These are phyloP conservation scores for Megamerina dolium DNA, from an alignment of 2,888 invertebrate species.

Conservation along the genomic window DNA sequence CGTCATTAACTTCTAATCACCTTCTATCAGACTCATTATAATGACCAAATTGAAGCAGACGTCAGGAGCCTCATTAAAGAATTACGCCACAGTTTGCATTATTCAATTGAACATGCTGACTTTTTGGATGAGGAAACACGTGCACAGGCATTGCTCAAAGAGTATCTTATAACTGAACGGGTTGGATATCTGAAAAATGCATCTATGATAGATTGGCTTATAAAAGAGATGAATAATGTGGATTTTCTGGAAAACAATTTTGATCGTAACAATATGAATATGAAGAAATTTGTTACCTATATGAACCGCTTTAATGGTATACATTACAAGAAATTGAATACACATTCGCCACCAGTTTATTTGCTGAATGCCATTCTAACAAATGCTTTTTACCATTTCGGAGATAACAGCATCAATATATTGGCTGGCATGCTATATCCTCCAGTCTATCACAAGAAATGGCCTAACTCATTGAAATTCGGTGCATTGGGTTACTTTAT, in stretches of 20 bases:
- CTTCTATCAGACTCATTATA: conserved; percentile 12
- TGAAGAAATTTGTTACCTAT: conserved; percentile 26
- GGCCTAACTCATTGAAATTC: conserved; percentile 40
- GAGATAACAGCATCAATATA: conserved; percentile 42
- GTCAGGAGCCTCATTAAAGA: conserved; percentile 31
- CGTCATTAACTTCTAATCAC: neutral
- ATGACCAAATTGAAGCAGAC: conserved; percentile 26
- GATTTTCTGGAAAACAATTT: conserved; percentile 27
- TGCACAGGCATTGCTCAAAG: conserved; percentile 34
- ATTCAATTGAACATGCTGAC: conserved; percentile 29
- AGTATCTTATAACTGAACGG: conserved; percentile 25
- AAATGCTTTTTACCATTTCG: conserved; percentile 40
- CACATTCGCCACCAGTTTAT: conserved; percentile 30
- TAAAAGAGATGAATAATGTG: conserved; percentile 28
- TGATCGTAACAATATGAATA: conserved; percentile 28
- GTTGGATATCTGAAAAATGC: conserved; percentile 32
- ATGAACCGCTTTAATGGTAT: conserved; percentile 30
- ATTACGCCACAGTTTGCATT: conserved; percentile 30
- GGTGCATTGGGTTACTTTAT: conserved; percentile 41
- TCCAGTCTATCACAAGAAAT: conserved; percentile 34
- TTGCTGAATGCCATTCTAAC: conserved; percentile 34
- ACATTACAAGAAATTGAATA: conserved; percentile 22
- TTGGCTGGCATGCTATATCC: conserved; percentile 40
- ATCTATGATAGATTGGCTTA: conserved; percentile 24
- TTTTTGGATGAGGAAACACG: conserved; percentile 41